Conservation (phyloP, 2,888 invertebrate species). For the Drosophila prolongata region DNA sequence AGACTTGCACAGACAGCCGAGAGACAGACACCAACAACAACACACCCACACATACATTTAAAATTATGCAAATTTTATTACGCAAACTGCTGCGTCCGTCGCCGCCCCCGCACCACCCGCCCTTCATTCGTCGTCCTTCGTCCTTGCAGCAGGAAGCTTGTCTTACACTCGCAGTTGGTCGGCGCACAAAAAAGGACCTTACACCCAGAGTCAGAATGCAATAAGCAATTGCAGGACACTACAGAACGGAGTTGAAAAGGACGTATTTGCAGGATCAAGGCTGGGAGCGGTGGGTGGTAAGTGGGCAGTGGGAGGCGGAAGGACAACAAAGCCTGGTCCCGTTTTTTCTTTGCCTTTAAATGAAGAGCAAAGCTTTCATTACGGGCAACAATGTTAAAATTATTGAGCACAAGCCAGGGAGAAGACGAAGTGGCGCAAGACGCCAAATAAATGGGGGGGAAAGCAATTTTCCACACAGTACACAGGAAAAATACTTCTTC, state of each 20-base stretch:
- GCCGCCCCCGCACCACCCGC: slow-evolving; percentile 15
- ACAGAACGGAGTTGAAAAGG: slow-evolving; percentile 18
- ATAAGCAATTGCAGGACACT: slow-evolving; percentile 44
- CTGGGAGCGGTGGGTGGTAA: not conserved
- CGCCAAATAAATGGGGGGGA: too few species aligned
- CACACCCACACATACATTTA: slow-evolving; percentile 63
- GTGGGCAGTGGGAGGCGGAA: not conserved
- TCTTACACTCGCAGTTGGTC: slow-evolving; percentile 62
- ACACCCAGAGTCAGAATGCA: slow-evolving; percentile 41
- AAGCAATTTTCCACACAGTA: slow-evolving; percentile 5
- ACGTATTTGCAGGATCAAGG: slow-evolving; percentile 32
- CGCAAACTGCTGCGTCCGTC: slow-evolving; percentile 82
- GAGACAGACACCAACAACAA: slow-evolving; percentile 40
- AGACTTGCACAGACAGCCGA: slow-evolving; percentile 49
- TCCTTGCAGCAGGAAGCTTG: slow-evolving; percentile 62
- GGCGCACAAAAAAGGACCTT: slow-evolving; percentile 68
- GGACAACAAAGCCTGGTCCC: slow-evolving; percentile 33
- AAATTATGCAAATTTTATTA: slow-evolving; percentile 85
- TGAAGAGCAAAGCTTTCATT: slow-evolving; percentile 83
- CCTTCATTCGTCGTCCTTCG: slow-evolving; percentile 4
- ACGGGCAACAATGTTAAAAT: slow-evolving; percentile 82
- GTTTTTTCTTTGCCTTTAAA: slow-evolving; percentile 61
- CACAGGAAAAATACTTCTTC: not conserved
- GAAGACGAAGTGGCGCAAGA: slow-evolving; percentile 19
- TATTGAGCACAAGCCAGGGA: slow-evolving; percentile 70